Conservation (phyloP, 2,888 invertebrate genomes). For the Allacma fusca region DNA sequence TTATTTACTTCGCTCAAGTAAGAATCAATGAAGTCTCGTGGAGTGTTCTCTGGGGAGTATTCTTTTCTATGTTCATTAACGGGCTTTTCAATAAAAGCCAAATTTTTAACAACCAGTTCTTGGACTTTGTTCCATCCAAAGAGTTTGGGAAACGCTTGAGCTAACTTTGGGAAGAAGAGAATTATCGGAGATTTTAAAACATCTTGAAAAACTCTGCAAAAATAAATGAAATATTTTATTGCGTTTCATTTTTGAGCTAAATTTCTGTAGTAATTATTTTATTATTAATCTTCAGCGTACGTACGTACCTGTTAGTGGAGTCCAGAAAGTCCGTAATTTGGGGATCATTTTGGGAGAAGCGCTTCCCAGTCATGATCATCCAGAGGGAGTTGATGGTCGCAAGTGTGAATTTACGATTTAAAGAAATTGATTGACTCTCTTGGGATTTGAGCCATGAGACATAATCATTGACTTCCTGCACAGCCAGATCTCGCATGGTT, state of each 20-base stretch:
- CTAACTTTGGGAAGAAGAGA: slow-evolving; percentile 30
- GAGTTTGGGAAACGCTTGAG: neutral
- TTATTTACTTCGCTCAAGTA: slow-evolving; percentile 17
- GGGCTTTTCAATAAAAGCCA: neutral
- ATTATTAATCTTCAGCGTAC: neutral
- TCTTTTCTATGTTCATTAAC: slow-evolving; percentile 15
- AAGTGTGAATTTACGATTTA: slow-evolving; percentile 43
- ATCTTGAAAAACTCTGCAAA: slow-evolving; percentile 14
- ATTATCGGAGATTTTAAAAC: neutral
- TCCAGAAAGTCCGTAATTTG: neutral
- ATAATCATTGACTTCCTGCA: slow-evolving; percentile 43
- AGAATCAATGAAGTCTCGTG: slow-evolving; percentile 35
- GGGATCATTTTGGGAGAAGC: slow-evolving; percentile 32
- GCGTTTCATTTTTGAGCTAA: neutral
- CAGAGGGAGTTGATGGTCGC: slow-evolving; percentile 47
- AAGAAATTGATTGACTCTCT: slow-evolving; percentile 38
- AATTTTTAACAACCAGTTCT: neutral
- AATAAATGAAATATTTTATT: neutral
- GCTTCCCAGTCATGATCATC: slow-evolving; percentile 46
- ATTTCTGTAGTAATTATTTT: neutral
- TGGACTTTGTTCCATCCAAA: slow-evolving; percentile 2
- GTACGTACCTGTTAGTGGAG: neutral
- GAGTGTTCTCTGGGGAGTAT: neutral
- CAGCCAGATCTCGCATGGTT: slow-evolving; percentile 37
- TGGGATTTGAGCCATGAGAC: slow-evolving; percentile 37